Conservation (phyloP, 2,797 vertebrate species). For the Sebastes oblongus region DNA sequence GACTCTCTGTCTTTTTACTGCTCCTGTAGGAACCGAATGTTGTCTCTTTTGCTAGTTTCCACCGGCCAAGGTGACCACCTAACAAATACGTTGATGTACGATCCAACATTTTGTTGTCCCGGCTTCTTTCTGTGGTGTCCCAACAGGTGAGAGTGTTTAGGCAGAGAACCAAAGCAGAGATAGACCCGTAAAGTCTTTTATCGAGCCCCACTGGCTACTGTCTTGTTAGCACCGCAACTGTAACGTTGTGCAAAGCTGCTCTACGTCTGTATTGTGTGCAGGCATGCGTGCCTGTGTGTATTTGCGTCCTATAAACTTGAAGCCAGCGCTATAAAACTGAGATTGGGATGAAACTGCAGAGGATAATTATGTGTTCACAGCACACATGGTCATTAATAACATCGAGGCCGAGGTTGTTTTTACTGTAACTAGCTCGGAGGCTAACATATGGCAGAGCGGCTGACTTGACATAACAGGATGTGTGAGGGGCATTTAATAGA, state of each 20-base stretch:
- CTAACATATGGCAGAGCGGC: constrained; percentile 63
- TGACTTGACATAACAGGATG: constrained; percentile 50
- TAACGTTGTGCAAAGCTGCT: constrained; percentile 16
- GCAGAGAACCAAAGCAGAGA: constrained; percentile 18
- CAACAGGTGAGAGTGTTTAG: constrained; percentile 51
- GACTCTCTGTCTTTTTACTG: constrained; percentile 1
- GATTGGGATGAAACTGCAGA: constrained; percentile 50
- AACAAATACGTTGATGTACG: background rate
- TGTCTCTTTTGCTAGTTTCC: constrained; percentile 20
- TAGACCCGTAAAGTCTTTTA: constrained; percentile 46
- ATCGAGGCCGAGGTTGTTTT: constrained; percentile 26
- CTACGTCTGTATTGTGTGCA: background rate
- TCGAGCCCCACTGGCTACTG: constrained; percentile 52
- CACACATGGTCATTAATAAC: constrained; percentile 63
- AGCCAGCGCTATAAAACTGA: constrained; percentile 48
- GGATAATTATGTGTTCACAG: constrained; percentile 64
- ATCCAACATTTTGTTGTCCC: background rate
- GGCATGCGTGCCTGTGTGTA: background rate
- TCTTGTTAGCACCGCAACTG: constrained; percentile 43
- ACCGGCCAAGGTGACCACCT: background rate
- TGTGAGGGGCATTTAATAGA: constrained; percentile 21
- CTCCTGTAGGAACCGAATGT: constrained; percentile 1
- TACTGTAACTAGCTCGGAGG: constrained; percentile 64
- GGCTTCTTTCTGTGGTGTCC: background rate
- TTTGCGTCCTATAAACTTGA: constrained; percentile 42